Evolutionary conservation across 2,888 invertebrate genomes (phyloP).

Genomic region (Diaperis boleti): DNA sequence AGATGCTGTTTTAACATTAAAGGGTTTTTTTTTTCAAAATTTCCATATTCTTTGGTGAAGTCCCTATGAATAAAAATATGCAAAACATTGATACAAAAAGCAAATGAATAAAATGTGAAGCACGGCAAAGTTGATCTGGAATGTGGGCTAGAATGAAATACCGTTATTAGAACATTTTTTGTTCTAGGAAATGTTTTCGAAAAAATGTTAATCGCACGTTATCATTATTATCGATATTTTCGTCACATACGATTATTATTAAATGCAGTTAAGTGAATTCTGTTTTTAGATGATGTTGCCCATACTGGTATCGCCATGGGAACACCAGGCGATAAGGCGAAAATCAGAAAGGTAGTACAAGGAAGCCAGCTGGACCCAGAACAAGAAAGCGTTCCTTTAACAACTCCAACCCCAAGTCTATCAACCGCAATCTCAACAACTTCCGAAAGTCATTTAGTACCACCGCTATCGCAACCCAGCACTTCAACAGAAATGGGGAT

Average conservation of each 20-base stretch:
- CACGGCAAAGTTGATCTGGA: slow-evolving; percentile 2
- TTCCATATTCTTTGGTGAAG: too few species aligned
- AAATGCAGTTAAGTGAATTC: slow-evolving; percentile 1
- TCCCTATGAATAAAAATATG: too few species aligned
- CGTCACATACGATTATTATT: too few species aligned
- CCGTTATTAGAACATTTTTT: slow-evolving; percentile 6
- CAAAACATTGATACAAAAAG: too few species aligned
- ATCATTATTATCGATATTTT: slow-evolving; percentile 15
- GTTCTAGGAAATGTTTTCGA: slow-evolving; percentile 7
- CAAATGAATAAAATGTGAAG: too few species aligned
- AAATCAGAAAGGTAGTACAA: slow-evolving; percentile 62
- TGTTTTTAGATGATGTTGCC: slow-evolving; percentile 65
- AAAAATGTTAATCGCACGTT: slow-evolving; percentile 10
- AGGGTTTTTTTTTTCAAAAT: too few species aligned
- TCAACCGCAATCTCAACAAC: slow-evolving; percentile 35
- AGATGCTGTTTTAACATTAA: too few species aligned
- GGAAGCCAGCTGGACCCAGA: slow-evolving; percentile 52
- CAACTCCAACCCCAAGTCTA: slow-evolving; percentile 35
- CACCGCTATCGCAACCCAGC: slow-evolving; percentile 38
- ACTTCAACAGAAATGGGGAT: slow-evolving; percentile 50
- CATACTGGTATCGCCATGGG: slow-evolving; percentile 67
- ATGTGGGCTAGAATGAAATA: slow-evolving; percentile 4
- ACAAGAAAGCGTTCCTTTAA: slow-evolving; percentile 42
- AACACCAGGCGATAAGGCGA: slow-evolving; percentile 66
- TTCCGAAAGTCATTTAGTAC: slow-evolving; percentile 15